phyloP scores from a whole-genome alignment of 2,113 vertebrate genomes.

The Dascyllus trimaculatus region DNA sequence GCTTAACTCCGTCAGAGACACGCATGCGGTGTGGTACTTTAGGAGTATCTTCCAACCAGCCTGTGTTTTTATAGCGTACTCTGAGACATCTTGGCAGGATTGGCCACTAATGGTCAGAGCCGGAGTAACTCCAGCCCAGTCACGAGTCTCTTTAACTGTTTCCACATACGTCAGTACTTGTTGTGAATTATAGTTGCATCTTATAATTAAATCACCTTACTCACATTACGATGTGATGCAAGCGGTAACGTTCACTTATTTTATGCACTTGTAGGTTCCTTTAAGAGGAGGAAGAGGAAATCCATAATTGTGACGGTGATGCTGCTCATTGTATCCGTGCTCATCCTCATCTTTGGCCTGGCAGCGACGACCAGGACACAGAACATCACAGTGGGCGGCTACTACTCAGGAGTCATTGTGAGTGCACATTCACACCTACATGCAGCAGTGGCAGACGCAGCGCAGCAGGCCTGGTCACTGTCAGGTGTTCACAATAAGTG shows the following conservation, averaged over 20 bases:
- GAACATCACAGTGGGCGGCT: slow-evolving; percentile 98
- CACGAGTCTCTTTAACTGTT: neutral
- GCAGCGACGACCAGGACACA: slow-evolving; percentile 97
- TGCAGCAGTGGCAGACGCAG: neutral
- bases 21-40: neutral
- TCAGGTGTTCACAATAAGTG: slow-evolving; percentile 27
- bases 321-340: slow-evolving; percentile 93
- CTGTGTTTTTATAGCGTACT: slow-evolving; percentile 7
- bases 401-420: slow-evolving; percentile 98
- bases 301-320: slow-evolving; percentile 95
- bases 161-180: neutral
- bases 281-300: slow-evolving; percentile 96
- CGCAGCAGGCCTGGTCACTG: slow-evolving; percentile 7
- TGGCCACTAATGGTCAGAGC: neutral
- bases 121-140: neutral
- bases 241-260: neutral
- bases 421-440: slow-evolving; percentile 79
- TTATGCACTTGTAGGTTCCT: slow-evolving; percentile 86
- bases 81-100: neutral
- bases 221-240: neutral
- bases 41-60: neutral
- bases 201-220: slow-evolving; percentile 10
- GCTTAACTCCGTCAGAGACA: too few relatives aligned
- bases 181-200: neutral
- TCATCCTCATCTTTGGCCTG: slow-evolving; percentile 96